Evolutionary conservation across 2,113 vertebrate species (phyloP).

Genomic region (Eubucco bourcierii): DNA sequence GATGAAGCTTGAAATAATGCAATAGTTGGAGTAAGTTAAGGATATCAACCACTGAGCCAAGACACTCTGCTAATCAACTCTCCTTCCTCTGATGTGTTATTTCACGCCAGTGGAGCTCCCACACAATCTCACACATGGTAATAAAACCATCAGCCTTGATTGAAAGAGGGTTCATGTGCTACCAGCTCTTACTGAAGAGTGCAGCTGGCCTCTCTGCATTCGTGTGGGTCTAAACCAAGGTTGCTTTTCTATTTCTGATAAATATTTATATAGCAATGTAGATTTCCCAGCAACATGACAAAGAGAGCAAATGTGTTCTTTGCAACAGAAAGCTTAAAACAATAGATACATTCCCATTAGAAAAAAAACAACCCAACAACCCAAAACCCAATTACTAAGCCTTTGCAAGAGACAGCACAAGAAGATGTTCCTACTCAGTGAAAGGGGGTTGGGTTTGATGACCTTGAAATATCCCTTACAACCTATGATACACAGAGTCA

Average conservation of each 20-base stretch:
- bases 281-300: not conserved
- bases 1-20: not conserved
- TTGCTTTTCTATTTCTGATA: slow-evolving; percentile 26
- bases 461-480: too few species aligned
- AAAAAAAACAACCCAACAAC: too few species aligned
- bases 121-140: slow-evolving; percentile 3
- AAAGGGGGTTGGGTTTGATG: too few species aligned
- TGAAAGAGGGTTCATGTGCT: slow-evolving; percentile 16
- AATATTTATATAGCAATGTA: slow-evolving; percentile 33
- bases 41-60: not conserved
- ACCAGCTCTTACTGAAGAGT: not conserved
- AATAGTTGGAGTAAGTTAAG: not conserved
- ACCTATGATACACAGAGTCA: too few species aligned
- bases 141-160: slow-evolving; percentile 31
- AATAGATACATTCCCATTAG: not conserved
- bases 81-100: not conserved
- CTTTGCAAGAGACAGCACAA: not conserved
- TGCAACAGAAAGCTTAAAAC: not conserved
- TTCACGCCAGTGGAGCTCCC: not conserved
- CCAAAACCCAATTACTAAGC: not conserved
- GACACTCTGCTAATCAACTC: not conserved
- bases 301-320: not conserved
- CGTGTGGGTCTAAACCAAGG: not conserved
- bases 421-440: not conserved
- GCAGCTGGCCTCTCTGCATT: slow-evolving; percentile 8